Evolutionary conservation across 2,888 invertebrate species (phyloP).

Genomic region (Tanytarsus gracilentus): DNA sequence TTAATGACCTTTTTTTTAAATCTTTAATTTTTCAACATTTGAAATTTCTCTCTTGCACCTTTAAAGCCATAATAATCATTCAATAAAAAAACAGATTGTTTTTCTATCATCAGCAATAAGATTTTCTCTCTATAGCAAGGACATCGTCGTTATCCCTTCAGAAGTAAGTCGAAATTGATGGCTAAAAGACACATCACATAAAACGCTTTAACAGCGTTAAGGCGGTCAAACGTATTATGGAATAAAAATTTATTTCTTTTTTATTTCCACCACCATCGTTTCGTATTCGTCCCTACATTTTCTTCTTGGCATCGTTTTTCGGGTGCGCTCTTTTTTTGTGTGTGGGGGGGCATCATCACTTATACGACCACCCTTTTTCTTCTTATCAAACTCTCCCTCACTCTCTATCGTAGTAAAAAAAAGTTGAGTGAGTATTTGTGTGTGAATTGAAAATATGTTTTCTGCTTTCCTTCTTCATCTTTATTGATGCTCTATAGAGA

Average conservation of each 20-base stretch:
- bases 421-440: not conserved
- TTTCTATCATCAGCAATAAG: too few species aligned
- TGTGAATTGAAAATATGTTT: not conserved
- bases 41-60: not conserved
- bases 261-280: constrained; percentile 9
- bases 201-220: constrained; percentile 25
- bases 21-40: too few species aligned
- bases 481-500: not conserved
- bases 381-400: not conserved
- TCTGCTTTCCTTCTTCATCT: not conserved
- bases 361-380: constrained; percentile 16
- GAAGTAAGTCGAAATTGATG: constrained; percentile 22
- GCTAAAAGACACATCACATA: not conserved
- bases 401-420: not conserved
- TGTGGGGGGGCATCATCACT: too few species aligned
- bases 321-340: not conserved
- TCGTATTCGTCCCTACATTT: not conserved
- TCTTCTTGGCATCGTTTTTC: not conserved
- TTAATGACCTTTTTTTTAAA: too few species aligned
- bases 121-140: too few species aligned
- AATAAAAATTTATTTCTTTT: constrained; percentile 27
- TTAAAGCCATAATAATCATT: not conserved
- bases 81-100: too few species aligned
- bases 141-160: too few species aligned
- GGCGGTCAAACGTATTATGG: constrained; percentile 26